Base-by-base conservation (phyloP, 2,888 invertebrate species). In the Ethmia dodecea region DNA sequence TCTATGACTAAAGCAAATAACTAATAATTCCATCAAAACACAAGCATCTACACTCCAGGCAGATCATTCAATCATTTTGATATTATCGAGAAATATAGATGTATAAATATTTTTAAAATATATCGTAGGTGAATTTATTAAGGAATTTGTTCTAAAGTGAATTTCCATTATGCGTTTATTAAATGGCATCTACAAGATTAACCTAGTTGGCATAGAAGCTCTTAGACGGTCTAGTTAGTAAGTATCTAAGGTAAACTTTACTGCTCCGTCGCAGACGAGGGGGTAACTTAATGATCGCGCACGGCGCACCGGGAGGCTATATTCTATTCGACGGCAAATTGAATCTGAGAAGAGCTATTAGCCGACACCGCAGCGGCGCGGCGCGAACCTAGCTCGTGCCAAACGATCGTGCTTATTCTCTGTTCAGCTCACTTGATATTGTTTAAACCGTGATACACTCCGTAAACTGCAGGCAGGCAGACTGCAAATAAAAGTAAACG, bases 301-400 rank as follows among this genome's bases (percentile, higher is more conserved):
- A 70, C 66, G 68, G 71, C 70, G 71, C 69, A 63, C 65, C 53
- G 69, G 71, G 73, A 73, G 73, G 70, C 66, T 76, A 72, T 73
- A 70, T 69, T 76, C 78, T 76, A 76, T 83, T 75, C 70, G 73
- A 66, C 60, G 63, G 70, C 69, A 81, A 81, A 83, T 83, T 81
- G 76, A 83, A 83, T 81, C 74, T 78, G 75, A 64, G 73, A 77
- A 72, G 75, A 78, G 77, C 80, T 79, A 81, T 83, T 80, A 83
- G 78, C 71, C 64, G 70, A 71, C 75, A 78, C 78, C 74, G 63
- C 76, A 71, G 69, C 62, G 57, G 46, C 35, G 61, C 54, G 58
- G 57, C 60, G 43, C 43, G 41, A 46, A 40, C 60, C 57, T 55
- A 60, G 60, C 61, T 62, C 68, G 67, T 68, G 71, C 69, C 73